Evolutionary conservation across 2,888 invertebrate species (phyloP), one percentile per base, ranked within the genome.

Genomic region (Eupelmus urozonus): DNA sequence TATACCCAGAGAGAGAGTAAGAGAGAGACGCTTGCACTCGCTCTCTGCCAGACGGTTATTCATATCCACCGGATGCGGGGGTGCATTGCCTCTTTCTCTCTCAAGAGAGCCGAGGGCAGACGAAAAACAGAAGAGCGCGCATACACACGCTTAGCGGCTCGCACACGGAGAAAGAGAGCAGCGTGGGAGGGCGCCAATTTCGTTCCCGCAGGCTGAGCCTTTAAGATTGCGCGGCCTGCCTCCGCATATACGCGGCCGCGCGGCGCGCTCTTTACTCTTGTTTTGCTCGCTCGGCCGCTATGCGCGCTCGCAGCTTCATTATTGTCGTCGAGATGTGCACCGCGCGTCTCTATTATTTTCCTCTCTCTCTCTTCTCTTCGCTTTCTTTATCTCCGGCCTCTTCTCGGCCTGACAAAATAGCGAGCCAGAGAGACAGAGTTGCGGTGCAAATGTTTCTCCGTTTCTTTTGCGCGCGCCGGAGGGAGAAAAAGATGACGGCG

Each of bases 31-130:
- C n/a, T n/a, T n/a, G 49, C 27, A 5, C n/a, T n/a, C 59, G n/a
- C 51, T 9, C 0, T 25, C 70, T 45, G 59, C 45, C 55, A 65
- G 34, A 45, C 63, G 53, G 18, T 51, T 51, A 27, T 18, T 16
- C 9, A 34, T 34, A 34, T 34, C 18, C 16, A 53, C 67, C 75
- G 75, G 67, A 75, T 75, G 59, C 75, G 59, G 60, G 67, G 59
- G 59, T 53, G 67, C 65, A 29, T 16, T 42, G 20, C 40, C 45
- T 65, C 57, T 57, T 29, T 57, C 45, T 65, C 57, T 57, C 49
- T 57, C 45, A n/a, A n/a, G 42, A 45, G 27, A 27, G 13, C 45
- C 2, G 3, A 1, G 20, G 7, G 42, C n/a, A 49, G 66, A 66
- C 59, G 51, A 66, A 66, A 66, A 66, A 66, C 51, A 66, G 66